Conservation (phyloP, 2,888 invertebrate genomes). For the Noctua janthe region DNA sequence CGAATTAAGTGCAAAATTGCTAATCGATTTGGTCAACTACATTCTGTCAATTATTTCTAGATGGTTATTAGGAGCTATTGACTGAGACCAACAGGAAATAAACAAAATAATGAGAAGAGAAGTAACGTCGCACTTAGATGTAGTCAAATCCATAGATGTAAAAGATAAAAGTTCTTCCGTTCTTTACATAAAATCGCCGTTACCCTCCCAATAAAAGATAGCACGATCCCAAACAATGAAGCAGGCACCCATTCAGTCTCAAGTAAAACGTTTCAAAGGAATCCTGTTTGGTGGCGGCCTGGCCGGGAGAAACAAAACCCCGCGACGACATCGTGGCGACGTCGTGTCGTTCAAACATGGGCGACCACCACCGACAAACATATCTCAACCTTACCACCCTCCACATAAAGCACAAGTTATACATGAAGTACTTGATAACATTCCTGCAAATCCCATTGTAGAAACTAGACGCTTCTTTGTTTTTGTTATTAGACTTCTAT, state of each 20-base stretch:
- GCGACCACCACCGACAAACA: slow-evolving; percentile 39
- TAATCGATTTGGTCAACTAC: slow-evolving; percentile 35
- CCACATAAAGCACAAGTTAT: slow-evolving; percentile 55
- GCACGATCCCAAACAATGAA: slow-evolving; percentile 78
- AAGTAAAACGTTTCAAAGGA: slow-evolving; percentile 79
- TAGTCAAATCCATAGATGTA: slow-evolving; percentile 8
- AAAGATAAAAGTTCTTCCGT: slow-evolving; percentile 14
- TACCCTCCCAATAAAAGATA: slow-evolving; percentile 66
- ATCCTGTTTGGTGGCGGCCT: slow-evolving; percentile 78
- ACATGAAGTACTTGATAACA: slow-evolving; percentile 32
- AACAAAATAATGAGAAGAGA: not conserved
- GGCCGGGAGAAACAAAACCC: slow-evolving; percentile 76
- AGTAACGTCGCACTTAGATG: not conserved
- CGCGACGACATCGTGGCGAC: slow-evolving; percentile 65
- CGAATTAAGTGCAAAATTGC: slow-evolving; percentile 27
- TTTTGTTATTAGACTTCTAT: slow-evolving; percentile 59
- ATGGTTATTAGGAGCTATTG: slow-evolving; percentile 4
- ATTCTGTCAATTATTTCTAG: slow-evolving; percentile 15
- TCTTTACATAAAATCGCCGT: slow-evolving; percentile 58
- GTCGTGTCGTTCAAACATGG: slow-evolving; percentile 52
- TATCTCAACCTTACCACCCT: slow-evolving; percentile 61
- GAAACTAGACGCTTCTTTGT: slow-evolving; percentile 62
- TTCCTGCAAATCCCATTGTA: slow-evolving; percentile 66
- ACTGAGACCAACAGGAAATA: slow-evolving; percentile 17
- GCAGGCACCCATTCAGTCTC: slow-evolving; percentile 77